phyloP scores from a whole-genome alignment of 2,888 invertebrate species.

The Unio delphinus region DNA sequence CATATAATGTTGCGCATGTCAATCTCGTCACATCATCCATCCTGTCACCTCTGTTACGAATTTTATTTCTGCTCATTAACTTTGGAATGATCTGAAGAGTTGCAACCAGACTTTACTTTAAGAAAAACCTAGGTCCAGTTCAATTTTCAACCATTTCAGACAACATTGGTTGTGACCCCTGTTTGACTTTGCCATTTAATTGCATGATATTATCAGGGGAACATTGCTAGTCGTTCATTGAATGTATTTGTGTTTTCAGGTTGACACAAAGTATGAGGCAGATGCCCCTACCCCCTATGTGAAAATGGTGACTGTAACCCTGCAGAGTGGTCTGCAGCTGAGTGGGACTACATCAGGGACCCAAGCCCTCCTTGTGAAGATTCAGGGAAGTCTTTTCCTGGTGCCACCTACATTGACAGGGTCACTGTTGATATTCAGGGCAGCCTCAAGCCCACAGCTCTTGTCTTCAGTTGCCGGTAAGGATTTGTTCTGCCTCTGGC shows the following conservation, averaged over 20 bases:
- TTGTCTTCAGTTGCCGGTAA: slow-evolving; percentile 49
- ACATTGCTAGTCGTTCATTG: not conserved
- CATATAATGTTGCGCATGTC: too few relatives aligned
- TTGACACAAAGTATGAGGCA: slow-evolving; percentile 31
- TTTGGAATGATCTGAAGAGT: too few relatives aligned
- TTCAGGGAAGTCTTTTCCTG: slow-evolving; percentile 42
- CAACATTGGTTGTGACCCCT: not conserved
- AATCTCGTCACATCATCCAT: too few relatives aligned
- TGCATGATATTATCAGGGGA: not conserved
- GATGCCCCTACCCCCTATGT: slow-evolving; percentile 18
- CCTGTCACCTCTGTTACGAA: too few relatives aligned
- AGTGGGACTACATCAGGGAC: slow-evolving; percentile 48
- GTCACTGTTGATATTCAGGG: slow-evolving; percentile 42
- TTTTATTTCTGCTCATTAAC: too few relatives aligned
- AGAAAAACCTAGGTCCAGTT: too few relatives aligned
- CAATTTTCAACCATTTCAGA: too few relatives aligned
- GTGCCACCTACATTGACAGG: slow-evolving; percentile 47
- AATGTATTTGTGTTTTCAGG: slow-evolving; percentile 20
- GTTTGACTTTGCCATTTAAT: not conserved
- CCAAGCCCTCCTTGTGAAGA: slow-evolving; percentile 41
- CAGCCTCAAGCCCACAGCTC: slow-evolving; percentile 29
- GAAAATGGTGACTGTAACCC: slow-evolving; percentile 31
- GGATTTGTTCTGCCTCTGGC: not conserved
- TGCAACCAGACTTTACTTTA: too few relatives aligned
- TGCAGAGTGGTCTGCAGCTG: slow-evolving; percentile 34